Percentiles rank a stretch among this genome's conserved stretches.
phyloP scores from a whole-genome alignment of 2,888 invertebrate species.

The Odontomyia ornata region DNA sequence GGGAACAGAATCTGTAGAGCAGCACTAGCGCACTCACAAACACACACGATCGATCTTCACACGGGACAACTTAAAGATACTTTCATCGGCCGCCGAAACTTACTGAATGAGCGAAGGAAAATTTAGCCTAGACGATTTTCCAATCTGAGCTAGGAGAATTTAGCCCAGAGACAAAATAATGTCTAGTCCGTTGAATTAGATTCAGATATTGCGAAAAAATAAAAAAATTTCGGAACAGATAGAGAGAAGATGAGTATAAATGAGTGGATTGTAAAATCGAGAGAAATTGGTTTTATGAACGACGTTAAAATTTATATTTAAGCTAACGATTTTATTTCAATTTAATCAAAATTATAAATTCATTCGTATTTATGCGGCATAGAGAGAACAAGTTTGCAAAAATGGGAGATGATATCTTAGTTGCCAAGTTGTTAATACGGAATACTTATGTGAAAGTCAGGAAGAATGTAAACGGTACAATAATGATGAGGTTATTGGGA shows the following conservation, averaged over 20 bases:
- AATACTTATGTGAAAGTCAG: too few relatives aligned
- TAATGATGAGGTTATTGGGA: too few relatives aligned
- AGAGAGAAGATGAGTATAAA: neutral
- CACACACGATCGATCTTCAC: slow-evolving; percentile 18
- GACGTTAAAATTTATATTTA: too few relatives aligned
- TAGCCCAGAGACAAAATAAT: neutral
- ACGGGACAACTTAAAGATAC: slow-evolving; percentile 43
- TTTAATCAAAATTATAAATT: too few relatives aligned
- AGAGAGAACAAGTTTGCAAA: too few relatives aligned
- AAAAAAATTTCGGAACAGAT: neutral
- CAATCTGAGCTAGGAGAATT: slow-evolving; percentile 7
- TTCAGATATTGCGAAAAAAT: slow-evolving; percentile 7
- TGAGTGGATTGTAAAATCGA: neutral
- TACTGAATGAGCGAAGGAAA: slow-evolving; percentile 39
- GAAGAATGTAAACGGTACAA: too few relatives aligned
- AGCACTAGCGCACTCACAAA: neutral
- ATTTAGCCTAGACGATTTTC: slow-evolving; percentile 30
- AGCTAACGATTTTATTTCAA: too few relatives aligned
- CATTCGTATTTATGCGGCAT: too few relatives aligned
- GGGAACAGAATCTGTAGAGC: too few relatives aligned
- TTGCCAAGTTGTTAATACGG: too few relatives aligned
- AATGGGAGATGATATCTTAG: too few relatives aligned
- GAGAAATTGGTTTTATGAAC: too few relatives aligned
- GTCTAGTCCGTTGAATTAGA: neutral
- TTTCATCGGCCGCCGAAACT: slow-evolving; percentile 48